Base-by-base conservation (phyloP, 2,113 vertebrate species). In the Onychorhynchus coronatus region DNA sequence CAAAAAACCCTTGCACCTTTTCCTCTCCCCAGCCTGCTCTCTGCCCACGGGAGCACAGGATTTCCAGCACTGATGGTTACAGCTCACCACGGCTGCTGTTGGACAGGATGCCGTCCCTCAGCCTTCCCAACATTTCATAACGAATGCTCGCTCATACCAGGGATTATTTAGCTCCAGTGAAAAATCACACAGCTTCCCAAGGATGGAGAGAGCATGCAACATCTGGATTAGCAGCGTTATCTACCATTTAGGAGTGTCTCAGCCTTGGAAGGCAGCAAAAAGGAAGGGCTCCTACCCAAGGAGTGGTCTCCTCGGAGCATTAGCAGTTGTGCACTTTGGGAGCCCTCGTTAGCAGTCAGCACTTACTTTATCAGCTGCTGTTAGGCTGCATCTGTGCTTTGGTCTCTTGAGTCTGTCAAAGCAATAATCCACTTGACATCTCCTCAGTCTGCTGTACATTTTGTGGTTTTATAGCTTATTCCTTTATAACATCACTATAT, bases 401-500 rank as follows among this genome's bases (percentile, higher is more conserved):
- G 74, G 53, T 90, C 97, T 85, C 93, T 63, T 9, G 81, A 84
- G 94, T 24, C 85, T 78, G 72, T 67, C 91, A 82, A 65, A 65
- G 83, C 12, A 88, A 91, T 96, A 94, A 96, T 87, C 78, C 91
- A 88, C 85, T 80, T 84, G 77, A 94, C 93, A 79, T 37, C 78
- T 84, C 61, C 80, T 90, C 93, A 71, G 75, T 12, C 93, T 86
- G 50, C 50, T 47, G 39, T 55, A 50, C 42, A 6, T 85, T 93
- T 87, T 47, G 65, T 72, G 67, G 72, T 65, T 94, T 95, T 85
- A 95, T 86, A 73, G 84, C 76, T 78, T 77, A 50, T 68, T 92
- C 37, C 59, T 93, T 84, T 55, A 3, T 35, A 86, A 22, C 52
- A 3, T 86, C 86, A 17, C 59, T 56, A 24, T 35, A 73, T 18